A percentile compares a stretch with the other conserved stretches of the same genome.
Evolutionary conservation across 2,113 vertebrate genomes (phyloP).

Genomic region (Zeus faber): DNA sequence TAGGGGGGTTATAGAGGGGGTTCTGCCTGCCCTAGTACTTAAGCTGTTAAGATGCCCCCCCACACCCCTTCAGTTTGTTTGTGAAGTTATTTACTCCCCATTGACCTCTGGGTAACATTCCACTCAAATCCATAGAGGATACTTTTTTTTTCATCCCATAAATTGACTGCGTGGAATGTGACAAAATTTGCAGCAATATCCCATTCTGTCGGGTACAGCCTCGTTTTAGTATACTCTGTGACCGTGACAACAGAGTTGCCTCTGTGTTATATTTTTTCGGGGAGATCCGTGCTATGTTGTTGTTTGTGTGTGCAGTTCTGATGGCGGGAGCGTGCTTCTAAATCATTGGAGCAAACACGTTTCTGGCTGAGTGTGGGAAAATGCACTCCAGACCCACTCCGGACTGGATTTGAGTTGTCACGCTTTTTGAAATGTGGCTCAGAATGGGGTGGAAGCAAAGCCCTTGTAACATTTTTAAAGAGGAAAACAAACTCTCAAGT

Average conservation of each 20-base stretch:
- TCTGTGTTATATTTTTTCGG: not conserved
- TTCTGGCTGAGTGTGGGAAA: too few relatives aligned
- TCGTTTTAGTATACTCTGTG: conserved; percentile 6
- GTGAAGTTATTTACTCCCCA: conserved; percentile 22
- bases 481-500: too few relatives aligned
- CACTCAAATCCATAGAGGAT: conserved; percentile 34
- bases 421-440: not conserved
- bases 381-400: too few relatives aligned
- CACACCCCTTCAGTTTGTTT: conserved; percentile 1
- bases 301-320: conserved; percentile 30
- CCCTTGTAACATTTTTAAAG: too few relatives aligned
- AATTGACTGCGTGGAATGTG: conserved; percentile 8
- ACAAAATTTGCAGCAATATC: not conserved
- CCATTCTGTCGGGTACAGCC: too few relatives aligned
- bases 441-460: not conserved
- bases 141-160: not conserved
- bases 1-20: not conserved
- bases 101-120: conserved; percentile 32
- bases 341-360: conserved; percentile 17
- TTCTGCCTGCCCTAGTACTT: conserved; percentile 11
- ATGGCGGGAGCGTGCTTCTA: not conserved
- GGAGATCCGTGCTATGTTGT: not conserved
- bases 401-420: not conserved
- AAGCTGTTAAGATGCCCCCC: conserved; percentile 18
- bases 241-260: conserved; percentile 12